phyloP scores from a whole-genome alignment of 2,888 invertebrate genomes.

The Drosophila conformis region DNA sequence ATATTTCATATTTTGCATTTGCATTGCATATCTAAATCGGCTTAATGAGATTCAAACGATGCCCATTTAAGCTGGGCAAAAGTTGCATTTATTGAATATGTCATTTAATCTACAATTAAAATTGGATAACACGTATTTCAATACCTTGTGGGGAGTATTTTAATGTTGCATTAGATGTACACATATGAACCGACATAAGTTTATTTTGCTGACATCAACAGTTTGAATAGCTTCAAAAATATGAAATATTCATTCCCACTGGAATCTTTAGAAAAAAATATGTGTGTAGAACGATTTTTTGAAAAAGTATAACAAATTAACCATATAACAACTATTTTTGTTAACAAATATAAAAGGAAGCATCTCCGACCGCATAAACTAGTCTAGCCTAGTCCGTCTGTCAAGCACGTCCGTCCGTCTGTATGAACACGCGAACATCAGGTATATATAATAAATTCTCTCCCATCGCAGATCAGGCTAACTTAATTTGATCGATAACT shows the following conservation, averaged over 20 bases:
- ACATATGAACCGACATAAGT: not conserved
- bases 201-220: not conserved
- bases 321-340: too few relatives aligned
- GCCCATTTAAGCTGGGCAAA: not conserved
- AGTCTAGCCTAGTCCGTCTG: too few relatives aligned
- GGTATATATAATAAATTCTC: not conserved
- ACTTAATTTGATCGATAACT: not conserved
- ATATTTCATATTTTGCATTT: constrained; percentile 1
- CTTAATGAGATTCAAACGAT: not conserved
- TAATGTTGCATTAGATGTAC: not conserved
- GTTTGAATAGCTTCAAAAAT: not conserved
- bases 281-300: fast-evolving
- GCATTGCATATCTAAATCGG: not conserved
- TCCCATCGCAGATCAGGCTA: not conserved
- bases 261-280: not conserved
- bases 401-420: not conserved
- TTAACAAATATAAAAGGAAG: too few relatives aligned
- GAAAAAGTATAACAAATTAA: not conserved
- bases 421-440: not conserved
- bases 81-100: constrained; percentile 1
- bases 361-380: too few relatives aligned
- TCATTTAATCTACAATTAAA: not conserved
- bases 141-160: not conserved
- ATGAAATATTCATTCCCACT: not conserved
- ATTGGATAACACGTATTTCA: not conserved